Evolutionary conservation across 2,797 vertebrate genomes (phyloP).

Genomic region (Anguilla pacifica): DNA sequence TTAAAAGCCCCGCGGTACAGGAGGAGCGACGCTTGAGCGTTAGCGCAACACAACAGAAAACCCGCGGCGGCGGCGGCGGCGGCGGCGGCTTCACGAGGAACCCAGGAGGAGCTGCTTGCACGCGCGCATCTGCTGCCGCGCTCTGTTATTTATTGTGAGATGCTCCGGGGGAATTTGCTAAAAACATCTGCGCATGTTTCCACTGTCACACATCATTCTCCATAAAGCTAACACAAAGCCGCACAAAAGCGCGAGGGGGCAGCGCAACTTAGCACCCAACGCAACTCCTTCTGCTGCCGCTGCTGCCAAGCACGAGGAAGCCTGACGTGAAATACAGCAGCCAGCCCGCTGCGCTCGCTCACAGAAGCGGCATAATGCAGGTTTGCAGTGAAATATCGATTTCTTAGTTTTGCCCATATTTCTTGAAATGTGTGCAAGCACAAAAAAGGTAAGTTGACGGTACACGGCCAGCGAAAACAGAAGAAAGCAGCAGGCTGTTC

Average conservation of each 20-base stretch:
- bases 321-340: background rate
- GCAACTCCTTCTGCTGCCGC: background rate
- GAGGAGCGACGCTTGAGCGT: slow-evolving; percentile 7
- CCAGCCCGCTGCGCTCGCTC: background rate
- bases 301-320: background rate
- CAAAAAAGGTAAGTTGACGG: slow-evolving; percentile 13
- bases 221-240: slow-evolving; percentile 46
- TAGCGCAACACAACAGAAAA: background rate
- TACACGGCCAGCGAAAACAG: slow-evolving; percentile 26
- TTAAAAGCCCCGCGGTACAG: slow-evolving; percentile 57
- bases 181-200: slow-evolving; percentile 66
- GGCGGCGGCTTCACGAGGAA: slow-evolving; percentile 64
- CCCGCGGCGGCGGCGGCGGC: slow-evolving; percentile 37
- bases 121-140: slow-evolving; percentile 65
- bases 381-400: background rate
- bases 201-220: slow-evolving; percentile 63
- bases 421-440: background rate
- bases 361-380: background rate
- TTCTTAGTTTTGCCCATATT: background rate
- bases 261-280: background rate
- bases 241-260: slow-evolving; percentile 36
- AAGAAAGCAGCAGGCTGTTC: slow-evolving; percentile 50
- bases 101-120: slow-evolving; percentile 60
- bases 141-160: slow-evolving; percentile 67
- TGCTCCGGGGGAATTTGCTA: slow-evolving; percentile 61